These are phyloP conservation scores for Glossophaga mutica DNA, from an alignment of 2,797 vertebrate species.

Conservation along the genomic window DNA sequence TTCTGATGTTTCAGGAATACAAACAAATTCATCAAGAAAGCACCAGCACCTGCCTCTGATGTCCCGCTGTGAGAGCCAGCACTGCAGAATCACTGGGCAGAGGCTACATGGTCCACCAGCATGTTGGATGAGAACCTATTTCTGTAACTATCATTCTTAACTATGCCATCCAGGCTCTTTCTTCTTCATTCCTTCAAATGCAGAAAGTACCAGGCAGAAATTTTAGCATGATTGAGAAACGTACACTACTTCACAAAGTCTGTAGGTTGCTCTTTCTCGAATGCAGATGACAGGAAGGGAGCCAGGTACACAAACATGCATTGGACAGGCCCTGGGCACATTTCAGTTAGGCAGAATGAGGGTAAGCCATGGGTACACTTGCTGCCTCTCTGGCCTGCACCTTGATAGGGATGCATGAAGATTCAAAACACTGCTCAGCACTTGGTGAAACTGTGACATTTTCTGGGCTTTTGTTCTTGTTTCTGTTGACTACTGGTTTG, in stretches of 20 bases:
- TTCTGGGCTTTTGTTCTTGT: conserved; percentile 49
- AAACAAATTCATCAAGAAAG: neutral
- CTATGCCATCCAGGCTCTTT: conserved; percentile 42
- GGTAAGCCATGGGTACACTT: neutral
- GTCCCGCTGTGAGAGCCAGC: neutral
- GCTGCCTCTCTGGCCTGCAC: conserved; percentile 26
- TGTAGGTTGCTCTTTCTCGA: conserved; percentile 39
- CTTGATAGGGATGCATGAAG: conserved; percentile 39
- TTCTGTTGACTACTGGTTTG: neutral
- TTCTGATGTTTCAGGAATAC: neutral
- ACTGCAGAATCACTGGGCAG: neutral
- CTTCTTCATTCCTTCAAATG: neutral
- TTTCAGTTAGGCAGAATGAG: neutral
- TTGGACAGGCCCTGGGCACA: neutral
- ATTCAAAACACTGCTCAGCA: neutral
- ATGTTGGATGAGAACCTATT: conserved; percentile 52
- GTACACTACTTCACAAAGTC: neutral
- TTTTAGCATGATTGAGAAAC: conserved; percentile 73
- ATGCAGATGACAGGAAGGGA: neutral
- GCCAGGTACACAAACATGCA: no score
- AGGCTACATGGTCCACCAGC: neutral
- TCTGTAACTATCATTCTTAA: conserved; percentile 73
- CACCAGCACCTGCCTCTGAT: accelerated
- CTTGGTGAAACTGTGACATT: neutral
- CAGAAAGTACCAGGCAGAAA: conserved; percentile 59